Evolutionary conservation across 2,888 invertebrate species (phyloP), one percentile per base, ranked within the genome.

Genomic region (Macrosiphum euphorbiae): DNA sequence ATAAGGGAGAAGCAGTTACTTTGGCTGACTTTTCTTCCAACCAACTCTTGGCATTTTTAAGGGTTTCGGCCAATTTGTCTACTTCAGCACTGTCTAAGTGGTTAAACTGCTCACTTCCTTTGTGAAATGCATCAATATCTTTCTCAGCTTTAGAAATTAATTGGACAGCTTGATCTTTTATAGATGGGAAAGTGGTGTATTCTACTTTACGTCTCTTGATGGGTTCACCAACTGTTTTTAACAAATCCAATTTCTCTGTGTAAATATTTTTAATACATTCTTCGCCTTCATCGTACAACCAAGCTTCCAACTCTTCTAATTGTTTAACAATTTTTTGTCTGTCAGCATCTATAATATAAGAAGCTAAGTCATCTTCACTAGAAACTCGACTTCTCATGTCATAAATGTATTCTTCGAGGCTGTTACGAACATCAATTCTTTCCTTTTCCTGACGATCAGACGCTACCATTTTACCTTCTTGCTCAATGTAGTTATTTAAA

Each of bases 351-450:
- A 97, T 96, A 47, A 98, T 97, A 96, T 97, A 99, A 11, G 97
- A 96, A 95, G 97, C 97, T 92, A 98, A 96, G 78, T 97, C 96
- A 94, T 97, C 98, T 47, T 98, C 98, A 94, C 97, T 97, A 85
- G 97, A 97, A 92, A 99, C 96, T 96, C 99, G 99, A 94, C 98
- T 98, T 94, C 99, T 97, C 96, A 99, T 97, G 95, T 99, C 99
- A 96, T 99, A 99, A 58, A 99, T 99, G 95, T 99, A 99, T 96
- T 99, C 99, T 96, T 99, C 99, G 0, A 99, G 97, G 7, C 99
- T 98, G 96, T 99, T 99, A 95, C 99, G 98, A 1, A 99, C 98
- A 96, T 99, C 99, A 11, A 98, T 97, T 90, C 99, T 97, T 95
- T 99, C 98, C 95, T 99, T 99, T 96, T 99, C 99, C 95, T 98